Evolutionary conservation across 1,140 invertebrate species (phyloP).

Genomic region (Drosophila takahashii): DNA sequence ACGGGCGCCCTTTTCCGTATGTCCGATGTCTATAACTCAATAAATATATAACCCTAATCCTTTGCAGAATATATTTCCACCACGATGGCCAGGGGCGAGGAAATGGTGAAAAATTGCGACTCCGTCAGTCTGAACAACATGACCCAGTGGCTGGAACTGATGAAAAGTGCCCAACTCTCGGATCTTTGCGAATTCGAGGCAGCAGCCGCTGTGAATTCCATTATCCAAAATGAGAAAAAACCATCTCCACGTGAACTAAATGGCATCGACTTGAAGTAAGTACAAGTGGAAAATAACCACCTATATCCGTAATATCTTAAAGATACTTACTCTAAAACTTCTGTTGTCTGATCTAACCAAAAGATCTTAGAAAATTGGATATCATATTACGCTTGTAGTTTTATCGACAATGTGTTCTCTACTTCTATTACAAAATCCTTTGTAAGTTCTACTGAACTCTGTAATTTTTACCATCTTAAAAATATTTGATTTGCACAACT

Average conservation of each 20-base stretch:
- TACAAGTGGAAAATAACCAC: not conserved
- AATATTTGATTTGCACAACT: too few relatives aligned
- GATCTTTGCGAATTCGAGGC: slow-evolving; percentile 58
- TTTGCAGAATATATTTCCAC: slow-evolving; percentile 46
- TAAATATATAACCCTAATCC: not conserved
- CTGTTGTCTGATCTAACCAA: too few relatives aligned
- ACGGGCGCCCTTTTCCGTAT: slow-evolving; percentile 28
- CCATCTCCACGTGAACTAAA: slow-evolving; percentile 31
- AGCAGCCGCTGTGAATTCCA: slow-evolving; percentile 55
- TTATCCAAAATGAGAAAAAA: slow-evolving; percentile 56
- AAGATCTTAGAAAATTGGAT: too few relatives aligned
- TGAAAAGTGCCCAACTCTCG: slow-evolving; percentile 37
- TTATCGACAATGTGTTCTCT: too few relatives aligned
- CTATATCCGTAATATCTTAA: too few relatives aligned
- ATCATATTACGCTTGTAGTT: too few relatives aligned
- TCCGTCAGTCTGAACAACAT: slow-evolving; percentile 66
- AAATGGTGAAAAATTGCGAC: slow-evolving; percentile 47
- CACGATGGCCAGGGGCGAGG: slow-evolving; percentile 16
- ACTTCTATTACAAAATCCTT: too few relatives aligned
- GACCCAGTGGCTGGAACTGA: slow-evolving; percentile 65
- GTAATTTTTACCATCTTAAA: too few relatives aligned
- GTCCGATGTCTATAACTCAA: not conserved
- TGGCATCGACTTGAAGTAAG: slow-evolving; percentile 63
- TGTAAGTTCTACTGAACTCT: too few relatives aligned
- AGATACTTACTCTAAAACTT: too few relatives aligned